Evolutionary conservation across 1,140 invertebrate species (phyloP).

Genomic region (Drosophila sproati): DNA sequence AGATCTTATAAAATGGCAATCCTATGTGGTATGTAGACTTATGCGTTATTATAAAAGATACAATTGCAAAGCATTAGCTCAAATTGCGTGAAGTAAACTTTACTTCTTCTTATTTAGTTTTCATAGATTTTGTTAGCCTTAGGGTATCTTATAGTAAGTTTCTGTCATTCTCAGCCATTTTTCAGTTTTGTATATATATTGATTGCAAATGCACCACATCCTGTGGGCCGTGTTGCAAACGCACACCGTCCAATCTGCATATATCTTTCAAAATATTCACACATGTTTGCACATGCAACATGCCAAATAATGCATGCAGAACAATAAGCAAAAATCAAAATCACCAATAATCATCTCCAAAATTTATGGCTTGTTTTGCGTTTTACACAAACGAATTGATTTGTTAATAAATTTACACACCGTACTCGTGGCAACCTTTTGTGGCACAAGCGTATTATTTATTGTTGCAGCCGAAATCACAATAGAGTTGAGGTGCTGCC

Average conservation of each 20-base stretch:
- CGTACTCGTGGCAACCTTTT: constrained; percentile 11
- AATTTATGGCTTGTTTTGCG: constrained; percentile 39
- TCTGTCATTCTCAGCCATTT: background rate
- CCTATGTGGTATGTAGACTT: too few relatives aligned
- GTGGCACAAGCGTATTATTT: background rate
- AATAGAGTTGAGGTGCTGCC: constrained; percentile 35
- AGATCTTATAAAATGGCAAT: too few relatives aligned
- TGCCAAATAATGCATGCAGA: background rate
- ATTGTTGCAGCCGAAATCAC: constrained; percentile 46
- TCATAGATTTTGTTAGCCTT: background rate
- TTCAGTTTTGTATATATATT: background rate
- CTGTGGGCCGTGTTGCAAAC: constrained; percentile 4
- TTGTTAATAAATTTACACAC: constrained; percentile 49
- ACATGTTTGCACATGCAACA: background rate
- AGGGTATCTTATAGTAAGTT: background rate
- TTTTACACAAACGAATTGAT: constrained; percentile 38
- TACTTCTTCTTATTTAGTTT: background rate
- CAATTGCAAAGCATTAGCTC: too few relatives aligned
- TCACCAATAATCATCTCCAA: background rate
- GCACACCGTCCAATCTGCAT: background rate
- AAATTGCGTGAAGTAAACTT: too few relatives aligned
- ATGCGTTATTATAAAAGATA: too few relatives aligned
- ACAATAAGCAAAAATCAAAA: constrained; percentile 39
- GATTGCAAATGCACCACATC: constrained; percentile 18
- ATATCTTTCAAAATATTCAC: background rate